These are phyloP conservation scores for Pangasius mekongensis DNA, from an alignment of 2,797 vertebrate genomes.

Conservation along the genomic window DNA sequence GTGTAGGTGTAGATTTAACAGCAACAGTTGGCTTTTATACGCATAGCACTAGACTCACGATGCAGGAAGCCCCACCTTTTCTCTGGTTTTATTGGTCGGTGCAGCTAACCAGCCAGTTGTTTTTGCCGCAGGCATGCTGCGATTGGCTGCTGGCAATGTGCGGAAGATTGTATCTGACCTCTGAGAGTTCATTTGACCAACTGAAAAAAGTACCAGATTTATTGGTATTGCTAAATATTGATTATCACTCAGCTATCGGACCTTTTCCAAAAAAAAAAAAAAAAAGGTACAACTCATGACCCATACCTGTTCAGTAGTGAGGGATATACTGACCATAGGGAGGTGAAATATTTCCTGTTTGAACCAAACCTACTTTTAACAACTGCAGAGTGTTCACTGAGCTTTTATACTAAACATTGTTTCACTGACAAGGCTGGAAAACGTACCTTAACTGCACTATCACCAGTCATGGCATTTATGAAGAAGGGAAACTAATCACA, in stretches of 20 bases:
- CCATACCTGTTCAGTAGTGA: not conserved
- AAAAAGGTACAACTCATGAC: not conserved
- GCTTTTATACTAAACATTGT: not conserved
- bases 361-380: not conserved
- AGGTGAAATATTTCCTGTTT: not conserved
- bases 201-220: not conserved
- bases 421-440: not conserved
- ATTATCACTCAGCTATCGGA: not conserved
- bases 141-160: not conserved
- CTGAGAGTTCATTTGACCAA: not conserved
- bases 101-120: too few species aligned
- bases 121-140: not conserved
- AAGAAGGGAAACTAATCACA: conserved; percentile 22
- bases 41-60: not conserved
- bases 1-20: not conserved
- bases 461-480: conserved; percentile 11
- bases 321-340: not conserved
- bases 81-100: not conserved
- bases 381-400: not conserved
- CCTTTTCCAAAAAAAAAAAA: not conserved
- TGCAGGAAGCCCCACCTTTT: not conserved
- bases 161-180: too few species aligned
- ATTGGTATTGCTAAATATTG: not conserved
- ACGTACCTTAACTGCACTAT: not conserved
- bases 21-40: not conserved